Evolutionary conservation across 1,140 invertebrate genomes (phyloP), one percentile per base, ranked within the genome.

Genomic region (Papilio helenus): DNA sequence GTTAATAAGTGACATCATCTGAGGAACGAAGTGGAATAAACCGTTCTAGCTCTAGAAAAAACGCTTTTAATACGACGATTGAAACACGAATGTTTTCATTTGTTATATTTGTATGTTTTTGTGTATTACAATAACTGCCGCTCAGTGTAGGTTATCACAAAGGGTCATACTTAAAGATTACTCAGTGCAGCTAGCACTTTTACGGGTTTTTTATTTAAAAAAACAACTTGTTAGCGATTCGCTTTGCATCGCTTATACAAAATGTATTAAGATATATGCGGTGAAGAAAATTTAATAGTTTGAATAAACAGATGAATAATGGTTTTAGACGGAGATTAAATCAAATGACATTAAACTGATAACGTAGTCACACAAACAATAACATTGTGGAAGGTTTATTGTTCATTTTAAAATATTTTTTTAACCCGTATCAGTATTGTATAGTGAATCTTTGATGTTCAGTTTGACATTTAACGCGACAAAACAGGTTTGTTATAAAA

Each of bases 401-500:
- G 1, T 61, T 58, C 8, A 49, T 58, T 23, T 20, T 58, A 20
- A 23, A 26, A 23, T 61, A 65, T 65, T 16, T 34, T 29, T 14
- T 16, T 65, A 65, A 65, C 0, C 26, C 61, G 26, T 29, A 29
- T 29, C 61, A 29, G 29, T 29, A 29, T n/a, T 55, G 0, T n/a
- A 65, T 3, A 65, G 14, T 16, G 61, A 3, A 29, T 14, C 23
- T 65, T 65, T 29, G 61, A 65, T 29, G 29, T 65, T 18, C 51
- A 55, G 51, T 55, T 65, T 29, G 23, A 65, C 26, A 65, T 65
- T 65, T 29, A 65, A 65, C 61, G 3, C 26, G 9, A 65, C 23
- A 29, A 65, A 65, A 65, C 61, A 14, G 61, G 61, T 65, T 65
- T 65, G 61, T 65, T 29, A 34, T 65, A 65, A 29, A 65, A 61